Conservation (phyloP, 2,888 invertebrate genomes). For the Trichacis sp. region DNA sequence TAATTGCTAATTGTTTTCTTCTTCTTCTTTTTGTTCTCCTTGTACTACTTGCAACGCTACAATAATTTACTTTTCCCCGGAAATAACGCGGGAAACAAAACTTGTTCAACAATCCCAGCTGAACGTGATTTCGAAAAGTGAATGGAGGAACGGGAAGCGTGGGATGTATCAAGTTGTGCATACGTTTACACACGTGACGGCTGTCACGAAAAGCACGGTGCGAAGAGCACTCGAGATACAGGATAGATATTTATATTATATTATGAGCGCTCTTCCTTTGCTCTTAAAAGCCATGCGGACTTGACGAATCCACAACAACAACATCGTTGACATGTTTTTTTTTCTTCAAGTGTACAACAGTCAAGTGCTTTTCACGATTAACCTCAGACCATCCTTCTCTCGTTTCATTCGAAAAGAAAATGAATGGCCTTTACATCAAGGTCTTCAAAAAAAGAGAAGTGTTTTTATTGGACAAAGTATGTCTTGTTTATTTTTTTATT, state of each 20-base stretch:
- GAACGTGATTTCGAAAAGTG: neutral
- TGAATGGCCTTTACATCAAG: too few species aligned
- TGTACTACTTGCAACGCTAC: neutral
- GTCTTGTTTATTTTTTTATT: too few species aligned
- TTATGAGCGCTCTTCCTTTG: neutral
- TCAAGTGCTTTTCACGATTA: neutral
- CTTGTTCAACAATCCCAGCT: too few species aligned
- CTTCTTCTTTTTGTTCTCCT: neutral
- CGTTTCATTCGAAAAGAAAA: too few species aligned
- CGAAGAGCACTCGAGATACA: neutral
- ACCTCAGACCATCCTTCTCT: too few species aligned
- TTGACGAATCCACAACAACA: too few species aligned
- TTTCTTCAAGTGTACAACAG: too few species aligned
- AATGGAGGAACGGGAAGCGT: neutral
- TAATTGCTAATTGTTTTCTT: constrained; percentile 1
- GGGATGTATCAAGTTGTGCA: neutral
- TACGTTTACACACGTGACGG: neutral
- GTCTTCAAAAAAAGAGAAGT: too few species aligned
- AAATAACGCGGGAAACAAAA: too few species aligned
- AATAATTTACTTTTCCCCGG: neutral
- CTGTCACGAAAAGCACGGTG: constrained; percentile 6
- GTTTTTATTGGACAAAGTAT: too few species aligned
- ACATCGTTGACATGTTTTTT: too few species aligned
- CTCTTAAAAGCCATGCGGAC: neutral
- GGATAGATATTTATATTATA: too few species aligned